Evolutionary conservation across 1,140 invertebrate genomes (phyloP), one percentile per base, ranked within the genome.

Genomic region (Choristoneura fumiferana): DNA sequence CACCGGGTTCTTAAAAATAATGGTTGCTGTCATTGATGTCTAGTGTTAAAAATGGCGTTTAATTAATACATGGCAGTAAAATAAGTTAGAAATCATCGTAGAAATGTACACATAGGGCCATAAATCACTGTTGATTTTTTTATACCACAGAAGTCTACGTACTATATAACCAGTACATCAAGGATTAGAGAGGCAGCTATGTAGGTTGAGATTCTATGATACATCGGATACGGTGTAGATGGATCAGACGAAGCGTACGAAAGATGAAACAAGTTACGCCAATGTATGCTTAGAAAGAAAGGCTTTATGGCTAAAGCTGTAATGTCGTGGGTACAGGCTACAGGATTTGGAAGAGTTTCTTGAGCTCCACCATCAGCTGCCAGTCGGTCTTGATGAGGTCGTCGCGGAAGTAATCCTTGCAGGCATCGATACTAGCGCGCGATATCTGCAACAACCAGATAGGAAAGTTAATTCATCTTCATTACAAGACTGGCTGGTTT

Each of bases 351-450:
- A 99, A 99, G 62, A 96, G 89, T 89, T 99, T 99, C 91, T 99
- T 99, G 75, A 99, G 90, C 90, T 99, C 98, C 38, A 99, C 95
- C 94, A 99, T 98, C 38, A 99, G 89, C 79, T 97, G 95, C 99
- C 99, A 99, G 81, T 99, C 99, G 53, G 94, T 93, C 89, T 99
- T 99, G 65, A 95, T 87, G 54, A 99, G 92, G 86, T 99, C 99
- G 68, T 99, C 97, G 57, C 99, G 93, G 93, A 99, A 99, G 90
- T 99, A 98, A 65, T 99, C 95, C 89, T 99, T 99, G 89, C 98
- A 99, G 1, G 97, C 98, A 89, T 99, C 98, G 74, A 99, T 99
- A 38, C 98, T 99, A 72, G 98, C 95, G 54, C 99, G 93, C 17
- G 95, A 96, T 80, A 99, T 99, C 97, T 98, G 92, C 54, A 96